Percentiles rank a stretch among this genome's conserved stretches.
Conservation (phyloP, 2,113 vertebrate genomes). For the Aix galericulata region DNA sequence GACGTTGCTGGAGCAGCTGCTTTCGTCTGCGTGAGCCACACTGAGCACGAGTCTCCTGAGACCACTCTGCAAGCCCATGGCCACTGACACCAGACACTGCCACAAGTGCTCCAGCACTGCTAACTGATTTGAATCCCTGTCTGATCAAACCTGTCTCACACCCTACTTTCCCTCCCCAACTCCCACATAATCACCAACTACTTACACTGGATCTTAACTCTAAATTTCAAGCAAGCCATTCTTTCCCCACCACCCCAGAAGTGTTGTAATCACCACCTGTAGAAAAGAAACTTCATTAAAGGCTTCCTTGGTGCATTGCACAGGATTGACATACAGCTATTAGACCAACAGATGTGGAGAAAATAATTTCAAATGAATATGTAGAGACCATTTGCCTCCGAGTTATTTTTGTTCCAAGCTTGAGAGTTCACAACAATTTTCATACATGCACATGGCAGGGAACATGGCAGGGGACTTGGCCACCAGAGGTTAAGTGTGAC, state of each 20-base stretch:
- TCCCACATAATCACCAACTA: not conserved
- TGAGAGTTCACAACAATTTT: not conserved
- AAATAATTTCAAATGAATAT: not conserved
- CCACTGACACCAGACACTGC: not conserved
- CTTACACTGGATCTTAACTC: not conserved
- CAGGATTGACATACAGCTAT: not conserved
- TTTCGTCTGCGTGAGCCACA: rapidly evolving
- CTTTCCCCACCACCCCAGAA: not conserved
- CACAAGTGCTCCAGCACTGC: not conserved
- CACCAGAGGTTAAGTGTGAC: not conserved
- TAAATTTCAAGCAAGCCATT: not conserved
- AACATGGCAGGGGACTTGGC: not conserved
- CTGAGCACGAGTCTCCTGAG: rapidly evolving
- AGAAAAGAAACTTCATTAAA: not conserved
- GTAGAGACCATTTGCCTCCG: rapidly evolving
- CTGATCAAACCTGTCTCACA: not conserved
- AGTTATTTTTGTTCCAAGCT: not conserved
- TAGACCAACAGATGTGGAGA: not conserved
- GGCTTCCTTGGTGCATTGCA: not conserved
- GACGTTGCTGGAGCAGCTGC: not conserved
- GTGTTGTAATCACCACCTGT: not conserved
- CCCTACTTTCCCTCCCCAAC: not conserved
- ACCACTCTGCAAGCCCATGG: rapidly evolving
- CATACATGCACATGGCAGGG: not conserved
- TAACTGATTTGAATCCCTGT: not conserved